A percentile compares a stretch with the other conserved stretches of the same genome.
Evolutionary conservation across 1,140 invertebrate species (phyloP).

Genomic region (Akabosia matsudoensis): DNA sequence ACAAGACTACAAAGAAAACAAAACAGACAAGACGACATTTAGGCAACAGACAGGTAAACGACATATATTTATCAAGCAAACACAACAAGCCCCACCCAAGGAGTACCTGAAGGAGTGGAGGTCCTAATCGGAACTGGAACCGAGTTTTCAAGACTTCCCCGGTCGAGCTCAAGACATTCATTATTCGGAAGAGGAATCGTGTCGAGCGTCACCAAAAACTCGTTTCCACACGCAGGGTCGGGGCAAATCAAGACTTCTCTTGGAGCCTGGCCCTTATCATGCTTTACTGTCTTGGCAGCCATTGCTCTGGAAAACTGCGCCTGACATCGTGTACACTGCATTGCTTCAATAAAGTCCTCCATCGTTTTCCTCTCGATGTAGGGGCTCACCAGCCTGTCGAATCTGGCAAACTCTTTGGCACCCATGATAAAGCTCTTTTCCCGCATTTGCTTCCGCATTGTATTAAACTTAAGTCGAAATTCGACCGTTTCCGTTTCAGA

Average conservation of each 20-base stretch:
- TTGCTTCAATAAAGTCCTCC: conserved; percentile 41
- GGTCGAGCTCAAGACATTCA: conserved; percentile 32
- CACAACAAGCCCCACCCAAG: too few species aligned
- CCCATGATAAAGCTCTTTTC: conserved; percentile 40
- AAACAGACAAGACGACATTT: not conserved
- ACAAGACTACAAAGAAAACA: not conserved
- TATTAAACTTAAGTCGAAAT: conserved; percentile 40
- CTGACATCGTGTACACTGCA: conserved; percentile 9
- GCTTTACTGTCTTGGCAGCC: conserved; percentile 31
- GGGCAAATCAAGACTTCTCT: conserved; percentile 40
- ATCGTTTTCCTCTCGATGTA: conserved; percentile 35
- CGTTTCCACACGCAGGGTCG: conserved; percentile 35
- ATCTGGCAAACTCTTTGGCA: conserved; percentile 35
- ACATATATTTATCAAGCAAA: not conserved
- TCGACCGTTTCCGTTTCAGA: conserved; percentile 42
- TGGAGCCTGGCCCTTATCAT: conserved; percentile 29
- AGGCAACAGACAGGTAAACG: not conserved
- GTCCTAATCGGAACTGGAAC: conserved; percentile 17
- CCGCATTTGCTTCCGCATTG: conserved; percentile 34
- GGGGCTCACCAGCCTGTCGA: conserved; percentile 29
- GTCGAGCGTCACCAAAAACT: conserved; percentile 36
- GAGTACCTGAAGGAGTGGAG: conserved; percentile 38
- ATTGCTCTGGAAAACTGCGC: conserved; percentile 39
- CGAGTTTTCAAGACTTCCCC: conserved; percentile 10
- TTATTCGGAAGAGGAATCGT: conserved; percentile 41